Evolutionary conservation across 1,140 invertebrate species (phyloP), one percentile per base, ranked within the genome.

Genomic region (Bombus haemorrhoidalis): DNA sequence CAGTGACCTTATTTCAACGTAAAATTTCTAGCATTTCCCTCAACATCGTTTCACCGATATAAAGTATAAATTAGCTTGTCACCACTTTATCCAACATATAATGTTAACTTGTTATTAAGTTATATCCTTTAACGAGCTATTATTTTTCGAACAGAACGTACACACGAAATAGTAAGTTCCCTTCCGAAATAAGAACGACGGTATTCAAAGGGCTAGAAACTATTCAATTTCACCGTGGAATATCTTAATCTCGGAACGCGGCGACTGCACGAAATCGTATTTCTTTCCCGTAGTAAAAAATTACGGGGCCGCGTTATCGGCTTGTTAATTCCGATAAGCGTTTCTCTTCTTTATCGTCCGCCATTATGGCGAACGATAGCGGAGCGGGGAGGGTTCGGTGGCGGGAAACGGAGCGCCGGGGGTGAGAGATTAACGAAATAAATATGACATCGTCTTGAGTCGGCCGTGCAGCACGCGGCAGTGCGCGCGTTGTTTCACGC

Each of bases 211-310:
- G 64, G n/a, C n/a, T 66, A 18, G 64, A 66, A 66, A 66, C 64
- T 66, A 32, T 66, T 66, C n/a, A 32, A 66, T 68, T 68, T 68
- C 66, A 18, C 34, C 34, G 15, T 0, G 66, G 66, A 68, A 37
- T 25, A 66, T 66, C 64, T 66, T 66, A 66, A 66, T 66, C 47
- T 28, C 18, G 53, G 32, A 62, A 76, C 53, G 71, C 28, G 28
- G 59, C 59, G 59, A 62, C 59, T n/a, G 59, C 47, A 78, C 81
- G 85, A 86, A 83, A 74, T 83, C 81, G 83, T 86, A 86, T 86
- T 86, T 86, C 83, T 86, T 86, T 86, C 74, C 47, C n/a, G 74
- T 41, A 8, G 64, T 83, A 83, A 83, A 83, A 83, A 83, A 83
- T 83, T 77, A 68, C 72, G 34, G 43, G 43, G 18, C 64, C 25